phyloP scores from a whole-genome alignment of 2,888 invertebrate species.

The Proisotoma minuta region DNA sequence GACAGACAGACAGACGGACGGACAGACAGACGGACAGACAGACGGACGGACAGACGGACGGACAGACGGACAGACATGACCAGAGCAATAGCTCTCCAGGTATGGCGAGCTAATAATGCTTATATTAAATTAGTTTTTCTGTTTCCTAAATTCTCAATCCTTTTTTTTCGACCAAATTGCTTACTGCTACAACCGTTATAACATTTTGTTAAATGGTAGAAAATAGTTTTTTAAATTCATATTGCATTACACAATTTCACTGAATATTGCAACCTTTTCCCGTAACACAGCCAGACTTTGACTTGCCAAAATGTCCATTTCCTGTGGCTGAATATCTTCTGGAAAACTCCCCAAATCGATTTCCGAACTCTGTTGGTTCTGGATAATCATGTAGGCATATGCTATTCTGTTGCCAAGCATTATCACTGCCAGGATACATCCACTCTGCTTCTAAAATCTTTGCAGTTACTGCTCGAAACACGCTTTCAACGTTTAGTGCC shows the following conservation, averaged over 20 bases:
- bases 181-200: too few species aligned
- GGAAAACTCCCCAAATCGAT: neutral
- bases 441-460: slow-evolving; percentile 38
- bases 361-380: neutral
- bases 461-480: slow-evolving; percentile 36
- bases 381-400: slow-evolving; percentile 30
- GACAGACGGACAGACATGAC: too few species aligned
- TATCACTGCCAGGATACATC: slow-evolving; percentile 29
- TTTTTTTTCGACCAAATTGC: too few species aligned
- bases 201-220: neutral
- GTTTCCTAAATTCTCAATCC: too few species aligned
- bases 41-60: too few species aligned
- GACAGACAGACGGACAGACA: too few species aligned
- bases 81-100: too few species aligned
- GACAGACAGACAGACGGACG: too few species aligned
- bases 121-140: too few species aligned
- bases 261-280: neutral
- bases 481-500: slow-evolving; percentile 37
- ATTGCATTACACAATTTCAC: too few species aligned
- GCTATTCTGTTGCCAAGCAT: slow-evolving; percentile 29
- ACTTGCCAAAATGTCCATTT: neutral
- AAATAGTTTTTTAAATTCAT: neutral
- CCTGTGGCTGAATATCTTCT: neutral
- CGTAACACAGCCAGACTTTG: neutral
- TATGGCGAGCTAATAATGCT: too few species aligned